A percentile compares a stretch with the other conserved stretches of the same genome.
phyloP scores from a whole-genome alignment of 2,888 invertebrate species.

The Didymodactylos carnosus region DNA sequence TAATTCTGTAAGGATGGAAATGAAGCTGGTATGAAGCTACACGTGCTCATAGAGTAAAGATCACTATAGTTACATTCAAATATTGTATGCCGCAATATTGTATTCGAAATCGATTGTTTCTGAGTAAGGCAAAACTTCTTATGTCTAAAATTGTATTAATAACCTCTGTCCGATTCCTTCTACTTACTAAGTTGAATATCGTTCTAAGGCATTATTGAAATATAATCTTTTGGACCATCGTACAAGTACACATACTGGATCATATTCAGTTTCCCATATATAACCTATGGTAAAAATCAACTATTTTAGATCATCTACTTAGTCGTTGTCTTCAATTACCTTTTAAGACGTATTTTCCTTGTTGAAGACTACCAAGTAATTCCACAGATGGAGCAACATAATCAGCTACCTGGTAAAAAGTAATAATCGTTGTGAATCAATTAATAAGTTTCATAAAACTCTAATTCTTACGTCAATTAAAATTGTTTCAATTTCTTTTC shows the following conservation, averaged over 20 bases:
- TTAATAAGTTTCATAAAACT: background rate
- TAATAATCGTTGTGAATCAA: background rate
- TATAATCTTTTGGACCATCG: conserved; percentile 74
- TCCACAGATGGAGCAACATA: background rate
- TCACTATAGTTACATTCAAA: no score
- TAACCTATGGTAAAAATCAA: conserved; percentile 32
- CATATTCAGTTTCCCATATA: conserved; percentile 79
- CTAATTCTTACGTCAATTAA: background rate
- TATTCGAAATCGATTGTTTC: no score
- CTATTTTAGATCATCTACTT: background rate
- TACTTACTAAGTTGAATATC: conserved; percentile 49
- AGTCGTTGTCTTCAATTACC: background rate
- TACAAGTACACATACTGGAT: conserved; percentile 72
- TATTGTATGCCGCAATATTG: no score
- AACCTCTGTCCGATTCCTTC: no score
- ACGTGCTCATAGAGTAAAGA: no score
- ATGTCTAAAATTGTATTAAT: no score
- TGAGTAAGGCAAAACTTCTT: no score
- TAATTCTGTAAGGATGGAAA: no score
- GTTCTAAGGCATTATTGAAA: conserved; percentile 69
- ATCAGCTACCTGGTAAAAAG: background rate
- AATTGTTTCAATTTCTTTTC: conserved; percentile 9
- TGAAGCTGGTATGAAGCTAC: no score
- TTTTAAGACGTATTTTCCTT: conserved; percentile 6
- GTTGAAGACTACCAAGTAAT: conserved; percentile 6